Evolutionary conservation across 2,113 vertebrate species (phyloP), one percentile per base, ranked within the genome.

Genomic region (Eulacestoma nigropectus): DNA sequence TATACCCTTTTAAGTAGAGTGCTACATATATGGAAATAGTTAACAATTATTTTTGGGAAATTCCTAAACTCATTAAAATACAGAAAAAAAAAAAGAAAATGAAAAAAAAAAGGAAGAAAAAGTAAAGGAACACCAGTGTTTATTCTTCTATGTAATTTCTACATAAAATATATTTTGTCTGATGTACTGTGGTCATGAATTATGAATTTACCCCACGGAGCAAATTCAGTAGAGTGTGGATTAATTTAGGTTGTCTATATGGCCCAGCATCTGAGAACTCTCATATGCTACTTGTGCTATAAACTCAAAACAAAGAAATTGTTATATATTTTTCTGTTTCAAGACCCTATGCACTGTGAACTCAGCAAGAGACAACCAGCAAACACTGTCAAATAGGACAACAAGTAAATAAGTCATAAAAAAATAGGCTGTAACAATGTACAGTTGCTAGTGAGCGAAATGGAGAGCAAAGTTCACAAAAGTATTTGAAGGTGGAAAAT

Each of bases 51-150:
- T 75, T 74, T 39, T 0, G 2, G 3, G 5, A 29, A 6, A 56
- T 62, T 56, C 16, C 19, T 49, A 41, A 68, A 56, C 6, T 47
- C 11, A 16, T 55, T 68, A 50, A 87, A 90, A 83, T 6, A 53
- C 3, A 17, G 3, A 0, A 1, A 3, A 25, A 17, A 20, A 6
- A 22, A 9, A 4, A 6, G 7, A 10, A 21, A n/a, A n/a, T n/a
- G 15, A 7, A 17, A 5, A 6, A 13, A 25, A 37, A 41, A 8
- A 9, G 4, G 27, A 30, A 27, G 3, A 11, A 35, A 23, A 49
- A 16, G 2, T 17, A 26, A 91, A 79, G 29, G 13, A 85, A 60
- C 1, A 32, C 1, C 15, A 64, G 26, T 4, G 11, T 64, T 80
- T 41, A 25, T n/a, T 77, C 37, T 72, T 55, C 23, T 52, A 7